Percentiles rank a stretch among this genome's conserved stretches.
Evolutionary conservation across 1,140 invertebrate species (phyloP).

Genomic region (Yoshiicerus persimilis): DNA sequence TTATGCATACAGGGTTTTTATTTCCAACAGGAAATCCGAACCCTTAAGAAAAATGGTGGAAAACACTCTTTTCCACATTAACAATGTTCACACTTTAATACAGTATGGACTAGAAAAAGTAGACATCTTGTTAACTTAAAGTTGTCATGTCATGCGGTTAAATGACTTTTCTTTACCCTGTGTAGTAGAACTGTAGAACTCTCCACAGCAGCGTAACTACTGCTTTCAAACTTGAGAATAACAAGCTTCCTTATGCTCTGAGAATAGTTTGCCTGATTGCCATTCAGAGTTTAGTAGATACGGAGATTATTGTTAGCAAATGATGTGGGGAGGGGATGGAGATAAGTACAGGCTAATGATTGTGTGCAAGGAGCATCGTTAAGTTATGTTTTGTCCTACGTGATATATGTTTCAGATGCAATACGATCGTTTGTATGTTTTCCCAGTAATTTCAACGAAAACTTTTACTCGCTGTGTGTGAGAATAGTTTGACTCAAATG

Average conservation of each 20-base stretch:
- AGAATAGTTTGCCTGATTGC: background rate
- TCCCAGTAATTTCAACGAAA: background rate
- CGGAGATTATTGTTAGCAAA: conserved; percentile 22
- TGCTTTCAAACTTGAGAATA: background rate
- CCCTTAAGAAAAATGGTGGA: background rate
- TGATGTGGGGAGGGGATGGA: conserved; percentile 13
- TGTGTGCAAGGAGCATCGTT: conserved; percentile 13
- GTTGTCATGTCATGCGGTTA: background rate
- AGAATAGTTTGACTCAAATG: background rate
- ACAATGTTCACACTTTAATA: background rate
- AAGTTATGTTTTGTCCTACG: conserved; percentile 9
- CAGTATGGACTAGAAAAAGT: background rate
- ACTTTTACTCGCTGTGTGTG: background rate
- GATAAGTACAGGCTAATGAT: conserved; percentile 22
- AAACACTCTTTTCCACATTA: background rate
- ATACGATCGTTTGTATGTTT: conserved; percentile 13
- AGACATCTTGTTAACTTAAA: background rate
- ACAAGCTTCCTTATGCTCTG: background rate
- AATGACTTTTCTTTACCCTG: background rate
- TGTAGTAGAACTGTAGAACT: background rate
- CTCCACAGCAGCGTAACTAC: background rate
- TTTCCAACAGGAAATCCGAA: conserved; percentile 13
- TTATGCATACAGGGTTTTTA: conserved; percentile 9
- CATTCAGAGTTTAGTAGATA: conserved; percentile 8
- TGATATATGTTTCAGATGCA: conserved; percentile 8